A percentile compares a stretch with the other conserved stretches of the same genome.
These are phyloP conservation scores for Drosophila helvetica DNA, from an alignment of 2,888 invertebrate genomes.

Conservation along the genomic window DNA sequence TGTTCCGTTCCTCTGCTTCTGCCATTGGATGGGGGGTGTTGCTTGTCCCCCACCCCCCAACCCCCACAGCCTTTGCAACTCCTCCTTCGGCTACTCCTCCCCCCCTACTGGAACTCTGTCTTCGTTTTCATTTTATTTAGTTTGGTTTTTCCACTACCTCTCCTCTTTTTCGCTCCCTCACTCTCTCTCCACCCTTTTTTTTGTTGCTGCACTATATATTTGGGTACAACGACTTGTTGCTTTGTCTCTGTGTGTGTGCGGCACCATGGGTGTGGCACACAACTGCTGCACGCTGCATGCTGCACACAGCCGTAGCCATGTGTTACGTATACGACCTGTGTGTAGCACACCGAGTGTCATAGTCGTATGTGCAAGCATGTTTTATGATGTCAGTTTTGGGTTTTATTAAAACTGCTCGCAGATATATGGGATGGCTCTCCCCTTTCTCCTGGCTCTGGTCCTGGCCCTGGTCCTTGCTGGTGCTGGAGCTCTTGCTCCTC, in stretches of 20 bases:
- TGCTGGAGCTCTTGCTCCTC: conserved; percentile 38
- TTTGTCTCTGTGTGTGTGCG: conserved; percentile 63
- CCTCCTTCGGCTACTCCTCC: not conserved
- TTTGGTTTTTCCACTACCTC: conserved; percentile 55
- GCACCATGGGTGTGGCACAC: conserved; percentile 65
- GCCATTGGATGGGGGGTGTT: conserved; percentile 29
- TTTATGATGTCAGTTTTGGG: conserved; percentile 80
- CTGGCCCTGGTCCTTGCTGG: not conserved
- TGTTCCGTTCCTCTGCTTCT: conserved; percentile 30
- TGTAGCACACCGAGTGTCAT: conserved; percentile 65
- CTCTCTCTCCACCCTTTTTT: conserved; percentile 6
- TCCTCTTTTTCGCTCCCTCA: conserved; percentile 36
- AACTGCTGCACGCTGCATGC: conserved; percentile 43
- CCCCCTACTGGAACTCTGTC: conserved; percentile 30
- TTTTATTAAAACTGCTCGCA: conserved; percentile 77
- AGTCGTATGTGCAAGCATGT: conserved; percentile 62
- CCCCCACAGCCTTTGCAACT: not conserved
- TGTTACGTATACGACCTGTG: conserved; percentile 76
- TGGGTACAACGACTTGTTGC: conserved; percentile 77
- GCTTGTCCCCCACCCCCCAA: not conserved
- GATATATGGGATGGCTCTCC: conserved; percentile 59
- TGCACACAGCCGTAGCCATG: conserved; percentile 25
- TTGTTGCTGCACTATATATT: conserved; percentile 62
- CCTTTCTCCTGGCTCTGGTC: conserved; percentile 10
- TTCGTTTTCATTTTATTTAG: conserved; percentile 49